Conservation (phyloP, 2,113 vertebrate genomes). For the Seriola aureovittata region DNA sequence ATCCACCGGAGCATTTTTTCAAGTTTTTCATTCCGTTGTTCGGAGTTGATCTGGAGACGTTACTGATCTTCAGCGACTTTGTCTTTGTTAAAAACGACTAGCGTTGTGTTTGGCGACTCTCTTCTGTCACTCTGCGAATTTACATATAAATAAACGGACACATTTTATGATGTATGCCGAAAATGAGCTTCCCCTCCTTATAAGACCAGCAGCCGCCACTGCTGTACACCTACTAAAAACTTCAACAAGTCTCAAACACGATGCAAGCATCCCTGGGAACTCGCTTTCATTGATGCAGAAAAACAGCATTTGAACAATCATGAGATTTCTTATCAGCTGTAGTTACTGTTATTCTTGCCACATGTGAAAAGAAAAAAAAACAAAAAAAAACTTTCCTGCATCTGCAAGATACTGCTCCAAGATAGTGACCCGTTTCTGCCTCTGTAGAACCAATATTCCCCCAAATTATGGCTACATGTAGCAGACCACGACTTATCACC, state of each 20-base stretch:
- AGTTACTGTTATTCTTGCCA: neutral
- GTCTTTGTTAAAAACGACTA: too few species aligned
- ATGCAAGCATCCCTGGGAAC: neutral
- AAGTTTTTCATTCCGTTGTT: too few species aligned
- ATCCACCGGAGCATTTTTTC: too few species aligned
- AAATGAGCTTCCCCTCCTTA: too few species aligned
- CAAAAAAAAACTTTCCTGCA: neutral
- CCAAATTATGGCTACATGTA: slow-evolving; percentile 24
- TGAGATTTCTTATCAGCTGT: neutral
- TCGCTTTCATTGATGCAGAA: too few species aligned
- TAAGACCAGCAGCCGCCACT: neutral
- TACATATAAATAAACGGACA: too few species aligned
- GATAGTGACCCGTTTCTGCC: neutral
- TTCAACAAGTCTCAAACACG: neutral
- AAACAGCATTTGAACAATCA: neutral
- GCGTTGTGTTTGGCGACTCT: too few species aligned
- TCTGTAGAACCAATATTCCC: neutral
- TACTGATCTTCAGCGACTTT: too few species aligned
- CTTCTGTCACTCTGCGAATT: too few species aligned
- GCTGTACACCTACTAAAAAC: neutral
- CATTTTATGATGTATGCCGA: too few species aligned
- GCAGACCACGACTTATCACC: slow-evolving; percentile 5
- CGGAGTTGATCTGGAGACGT: too few species aligned
- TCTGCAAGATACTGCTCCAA: neutral
- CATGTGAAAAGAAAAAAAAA: neutral